phyloP scores from a whole-genome alignment of 2,888 invertebrate species.

The Caenorhabditis doughertyi region DNA sequence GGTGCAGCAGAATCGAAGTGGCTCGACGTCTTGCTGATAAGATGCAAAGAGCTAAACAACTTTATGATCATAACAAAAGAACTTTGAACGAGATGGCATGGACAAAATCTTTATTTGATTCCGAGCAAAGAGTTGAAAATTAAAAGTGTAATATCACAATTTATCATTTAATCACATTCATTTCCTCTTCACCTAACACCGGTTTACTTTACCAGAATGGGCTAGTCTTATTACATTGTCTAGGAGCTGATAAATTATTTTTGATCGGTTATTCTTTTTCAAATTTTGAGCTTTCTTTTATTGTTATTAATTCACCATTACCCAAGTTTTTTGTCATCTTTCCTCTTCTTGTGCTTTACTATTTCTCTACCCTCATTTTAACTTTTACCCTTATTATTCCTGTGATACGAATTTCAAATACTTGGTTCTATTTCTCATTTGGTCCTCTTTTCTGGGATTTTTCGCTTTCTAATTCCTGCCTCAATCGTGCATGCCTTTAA shows the following conservation, averaged over 20 bases:
- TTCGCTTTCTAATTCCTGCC: constrained; percentile 31
- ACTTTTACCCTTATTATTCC: constrained; percentile 6
- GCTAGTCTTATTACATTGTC: constrained; percentile 38
- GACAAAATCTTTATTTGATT: constrained; percentile 49
- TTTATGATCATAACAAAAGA: constrained; percentile 79
- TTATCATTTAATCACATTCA: constrained; percentile 35
- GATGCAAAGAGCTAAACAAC: constrained; percentile 78
- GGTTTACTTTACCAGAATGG: constrained; percentile 31
- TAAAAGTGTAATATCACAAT: constrained; percentile 41
- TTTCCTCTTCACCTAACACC: constrained; percentile 10
- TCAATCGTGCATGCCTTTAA: constrained; percentile 31
- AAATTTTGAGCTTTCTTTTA: neutral
- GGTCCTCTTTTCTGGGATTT: constrained; percentile 20
- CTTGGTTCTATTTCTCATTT: constrained; percentile 34
- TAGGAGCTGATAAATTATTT: constrained; percentile 25
- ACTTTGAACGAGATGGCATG: constrained; percentile 72
- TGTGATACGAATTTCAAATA: constrained; percentile 36
- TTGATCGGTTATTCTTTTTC: constrained; percentile 4
- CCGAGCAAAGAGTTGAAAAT: constrained; percentile 41
- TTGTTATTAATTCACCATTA: neutral
- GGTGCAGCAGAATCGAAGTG: constrained; percentile 74
- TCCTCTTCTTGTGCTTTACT: constrained; percentile 28
- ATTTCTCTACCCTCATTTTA: constrained; percentile 4
- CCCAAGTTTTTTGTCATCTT: constrained; percentile 22
- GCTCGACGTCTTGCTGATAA: constrained; percentile 76